phyloP scores from a whole-genome alignment of 2,888 invertebrate genomes.

The Chorisops tibialis region DNA sequence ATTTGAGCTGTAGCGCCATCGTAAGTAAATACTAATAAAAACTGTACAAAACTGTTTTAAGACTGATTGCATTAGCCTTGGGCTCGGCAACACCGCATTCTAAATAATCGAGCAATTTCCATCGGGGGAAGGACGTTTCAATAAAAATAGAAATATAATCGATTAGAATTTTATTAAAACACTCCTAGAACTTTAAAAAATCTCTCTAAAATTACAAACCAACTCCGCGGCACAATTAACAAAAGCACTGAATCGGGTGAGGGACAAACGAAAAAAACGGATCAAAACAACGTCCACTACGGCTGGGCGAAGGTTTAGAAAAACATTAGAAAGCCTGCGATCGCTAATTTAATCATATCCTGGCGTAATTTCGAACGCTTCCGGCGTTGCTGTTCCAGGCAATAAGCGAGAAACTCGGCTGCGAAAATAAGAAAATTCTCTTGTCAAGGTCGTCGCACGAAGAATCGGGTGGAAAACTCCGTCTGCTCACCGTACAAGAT shows the following conservation, averaged over 20 bases:
- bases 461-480: too few relatives aligned
- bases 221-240: not conserved
- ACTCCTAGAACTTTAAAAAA: too few relatives aligned
- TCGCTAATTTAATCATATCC: slow-evolving; percentile 18
- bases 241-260: not conserved
- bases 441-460: slow-evolving; percentile 2
- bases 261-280: not conserved
- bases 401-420: slow-evolving; percentile 11
- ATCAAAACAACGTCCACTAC: not conserved
- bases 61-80: too few relatives aligned
- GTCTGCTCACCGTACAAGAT: slow-evolving; percentile 8
- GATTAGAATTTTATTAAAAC: too few relatives aligned
- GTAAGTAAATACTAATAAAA: too few relatives aligned
- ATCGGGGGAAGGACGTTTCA: too few relatives aligned
- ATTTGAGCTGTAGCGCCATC: too few relatives aligned
- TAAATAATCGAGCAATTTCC: too few relatives aligned
- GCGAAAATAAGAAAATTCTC: not conserved
- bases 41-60: too few relatives aligned
- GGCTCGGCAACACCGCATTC: too few relatives aligned
- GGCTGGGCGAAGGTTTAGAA: not conserved
- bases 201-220: too few relatives aligned
- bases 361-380: slow-evolving; percentile 14
- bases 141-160: too few relatives aligned
- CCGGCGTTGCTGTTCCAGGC: slow-evolving; percentile 8
- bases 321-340: slow-evolving; percentile 11